These are phyloP conservation scores for Salminus brasiliensis DNA, from an alignment of 2,113 vertebrate species.

Conservation along the genomic window DNA sequence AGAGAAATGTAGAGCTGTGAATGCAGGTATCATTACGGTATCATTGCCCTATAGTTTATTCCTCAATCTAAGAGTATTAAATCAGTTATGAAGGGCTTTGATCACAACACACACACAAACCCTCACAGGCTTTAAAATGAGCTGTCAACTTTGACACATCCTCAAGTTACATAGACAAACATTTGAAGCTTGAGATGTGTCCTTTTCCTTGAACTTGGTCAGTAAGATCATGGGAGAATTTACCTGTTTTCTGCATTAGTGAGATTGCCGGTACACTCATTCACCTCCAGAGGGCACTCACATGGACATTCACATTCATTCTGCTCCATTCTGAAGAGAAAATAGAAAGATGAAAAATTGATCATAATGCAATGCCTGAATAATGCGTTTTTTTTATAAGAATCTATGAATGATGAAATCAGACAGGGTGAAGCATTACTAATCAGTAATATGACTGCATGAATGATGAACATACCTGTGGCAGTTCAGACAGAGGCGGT, in stretches of 20 bases:
- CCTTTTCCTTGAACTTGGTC: too few relatives aligned
- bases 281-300: slow-evolving; percentile 98
- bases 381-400: too few relatives aligned
- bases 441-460: neutral
- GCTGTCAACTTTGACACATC: too few relatives aligned
- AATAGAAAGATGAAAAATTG: neutral
- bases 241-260: slow-evolving; percentile 95
- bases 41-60: neutral
- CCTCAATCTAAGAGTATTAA: neutral
- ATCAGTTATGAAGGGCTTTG: neutral
- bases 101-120: neutral
- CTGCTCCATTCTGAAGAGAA: slow-evolving; percentile 91
- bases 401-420: too few relatives aligned
- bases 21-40: neutral
- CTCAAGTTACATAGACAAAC: too few relatives aligned
- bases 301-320: slow-evolving; percentile 98
- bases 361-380: too few relatives aligned
- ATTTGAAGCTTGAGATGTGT: too few relatives aligned
- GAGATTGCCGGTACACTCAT: slow-evolving; percentile 97
- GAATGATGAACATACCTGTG: slow-evolving; percentile 82
- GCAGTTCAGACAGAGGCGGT: slow-evolving; percentile 98
- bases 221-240: slow-evolving; percentile 8
- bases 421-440: neutral
- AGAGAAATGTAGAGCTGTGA: slow-evolving; percentile 11
- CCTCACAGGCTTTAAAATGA: neutral